Percentiles rank a stretch among this genome's conserved stretches.
These are phyloP conservation scores for Syrista parreyssii DNA, from an alignment of 2,888 invertebrate species.

Conservation along the genomic window DNA sequence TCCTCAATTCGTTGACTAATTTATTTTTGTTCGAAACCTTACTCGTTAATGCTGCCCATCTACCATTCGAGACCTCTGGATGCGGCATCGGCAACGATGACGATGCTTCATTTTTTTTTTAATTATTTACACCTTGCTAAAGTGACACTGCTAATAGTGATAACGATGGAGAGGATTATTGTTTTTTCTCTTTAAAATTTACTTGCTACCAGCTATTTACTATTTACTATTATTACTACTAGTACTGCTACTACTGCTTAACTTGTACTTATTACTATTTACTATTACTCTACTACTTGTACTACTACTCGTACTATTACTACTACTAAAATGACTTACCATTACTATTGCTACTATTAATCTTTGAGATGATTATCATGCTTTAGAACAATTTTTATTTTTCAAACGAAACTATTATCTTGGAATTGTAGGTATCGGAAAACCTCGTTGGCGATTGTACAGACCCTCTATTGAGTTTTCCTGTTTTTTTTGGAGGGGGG, in stretches of 20 bases:
- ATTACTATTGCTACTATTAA: constrained; percentile 23
- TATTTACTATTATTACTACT: constrained; percentile 6
- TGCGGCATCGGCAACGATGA: background rate
- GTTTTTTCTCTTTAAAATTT: background rate
- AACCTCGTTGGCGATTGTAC: background rate
- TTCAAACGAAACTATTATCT: background rate
- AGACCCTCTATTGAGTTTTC: background rate
- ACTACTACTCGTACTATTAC: constrained; percentile 19
- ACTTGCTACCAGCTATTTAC: constrained; percentile 1
- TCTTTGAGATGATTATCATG: constrained; percentile 9
- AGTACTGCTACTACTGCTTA: constrained; percentile 1
- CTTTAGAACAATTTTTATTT: background rate
- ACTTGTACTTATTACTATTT: constrained; percentile 12
- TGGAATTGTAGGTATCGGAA: background rate
- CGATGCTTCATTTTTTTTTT: background rate
- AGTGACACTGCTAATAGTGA: background rate
- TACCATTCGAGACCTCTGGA: constrained; percentile 35
- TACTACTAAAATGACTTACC: constrained; percentile 24
- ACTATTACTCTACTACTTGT: constrained; percentile 15
- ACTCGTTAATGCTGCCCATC: constrained; percentile 31
- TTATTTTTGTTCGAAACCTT: constrained; percentile 52
- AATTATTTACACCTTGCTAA: background rate
- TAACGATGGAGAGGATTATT: background rate
- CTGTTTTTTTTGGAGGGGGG: background rate
- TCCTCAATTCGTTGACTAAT: constrained; percentile 53